phyloP scores from a whole-genome alignment of 2,797 vertebrate genomes.

The Melanogrammus aeglefinus region DNA sequence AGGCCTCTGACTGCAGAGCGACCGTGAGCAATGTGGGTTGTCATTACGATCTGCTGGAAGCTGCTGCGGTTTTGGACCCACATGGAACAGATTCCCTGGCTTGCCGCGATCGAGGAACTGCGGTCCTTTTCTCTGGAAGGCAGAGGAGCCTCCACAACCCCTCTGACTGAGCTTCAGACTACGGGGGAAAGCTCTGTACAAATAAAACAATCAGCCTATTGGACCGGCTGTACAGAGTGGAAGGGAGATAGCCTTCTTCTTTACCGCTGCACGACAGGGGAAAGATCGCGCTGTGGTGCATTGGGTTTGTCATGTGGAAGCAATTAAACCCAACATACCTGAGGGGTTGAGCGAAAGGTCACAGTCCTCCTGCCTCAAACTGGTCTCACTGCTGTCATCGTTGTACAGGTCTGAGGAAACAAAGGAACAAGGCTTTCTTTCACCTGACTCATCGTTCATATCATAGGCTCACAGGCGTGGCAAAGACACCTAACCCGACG shows the following conservation, averaged over 20 bases:
- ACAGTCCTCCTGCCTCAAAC: slow-evolving; percentile 17
- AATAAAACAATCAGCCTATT: background rate
- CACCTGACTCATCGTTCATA: background rate
- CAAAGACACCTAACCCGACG: background rate
- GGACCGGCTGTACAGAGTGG: no score
- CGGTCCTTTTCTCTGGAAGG: background rate
- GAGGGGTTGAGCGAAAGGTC: background rate
- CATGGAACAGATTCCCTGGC: slow-evolving; percentile 63
- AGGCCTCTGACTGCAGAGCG: background rate
- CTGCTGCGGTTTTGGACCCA: slow-evolving; percentile 49
- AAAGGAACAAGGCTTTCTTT: background rate
- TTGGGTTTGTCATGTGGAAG: no score
- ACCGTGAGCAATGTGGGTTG: slow-evolving; percentile 68
- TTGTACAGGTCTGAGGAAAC: slow-evolving; percentile 57
- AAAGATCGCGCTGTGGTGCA: background rate
- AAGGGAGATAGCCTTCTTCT: background rate
- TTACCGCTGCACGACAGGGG: no score
- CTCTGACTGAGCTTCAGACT: background rate
- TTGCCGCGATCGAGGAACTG: slow-evolving; percentile 4
- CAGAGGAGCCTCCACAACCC: background rate
- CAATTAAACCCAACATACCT: background rate
- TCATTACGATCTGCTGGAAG: slow-evolving; percentile 50
- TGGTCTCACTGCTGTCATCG: slow-evolving; percentile 30
- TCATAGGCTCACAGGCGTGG: background rate
- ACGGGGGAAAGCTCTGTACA: background rate